Evolutionary conservation across 2,113 vertebrate genomes (phyloP), one percentile per base, ranked within the genome.

Genomic region (Misgurnus mizolepis): DNA sequence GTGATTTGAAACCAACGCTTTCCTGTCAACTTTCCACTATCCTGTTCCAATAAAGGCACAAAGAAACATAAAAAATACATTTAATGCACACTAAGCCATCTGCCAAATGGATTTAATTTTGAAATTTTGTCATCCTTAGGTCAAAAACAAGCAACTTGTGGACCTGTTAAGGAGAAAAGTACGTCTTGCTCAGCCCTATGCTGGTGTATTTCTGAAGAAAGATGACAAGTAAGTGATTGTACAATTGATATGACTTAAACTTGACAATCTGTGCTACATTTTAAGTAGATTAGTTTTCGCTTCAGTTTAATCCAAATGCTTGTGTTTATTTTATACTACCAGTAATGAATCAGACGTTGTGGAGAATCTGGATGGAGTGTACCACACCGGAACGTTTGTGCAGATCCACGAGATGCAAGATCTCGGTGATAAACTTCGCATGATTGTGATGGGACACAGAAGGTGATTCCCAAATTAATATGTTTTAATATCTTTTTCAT

Each of bases 361-460:
- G 55, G 95, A 96, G 79, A 95, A 90, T 88, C 90, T 99, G 67
- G 93, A 97, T 0, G 94, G 95, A n/a, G 81, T 99, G 84, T 97
- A 99, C 85, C 90, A 92, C 82, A 96, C 95, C 0, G 98, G 98
- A 45, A 99, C 97, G 0, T 99, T 99, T 22, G 96, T 99, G 7
- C 98, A 99, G 91, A 99, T 99, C 75, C 98, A 99, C 4, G 98
- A 99, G 85, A 98, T 99, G 97, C 97, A 99, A 90, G 98, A 99
- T 89, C 93, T 99, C 0, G 97, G 97, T 0, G 97, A 99, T 91
- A 97, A 96, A 86, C 83, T 99, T 75, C 95, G 97, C 1, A 99
- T 99, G 97, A 99, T 99, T 0, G 96, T 99, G 79, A 99, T 98
- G 95, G 97, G 97, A 5, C 97, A 99, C 77, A 93, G 95, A n/a